Conservation (phyloP, 2,888 invertebrate species). For the Lycaena phlaeas region DNA sequence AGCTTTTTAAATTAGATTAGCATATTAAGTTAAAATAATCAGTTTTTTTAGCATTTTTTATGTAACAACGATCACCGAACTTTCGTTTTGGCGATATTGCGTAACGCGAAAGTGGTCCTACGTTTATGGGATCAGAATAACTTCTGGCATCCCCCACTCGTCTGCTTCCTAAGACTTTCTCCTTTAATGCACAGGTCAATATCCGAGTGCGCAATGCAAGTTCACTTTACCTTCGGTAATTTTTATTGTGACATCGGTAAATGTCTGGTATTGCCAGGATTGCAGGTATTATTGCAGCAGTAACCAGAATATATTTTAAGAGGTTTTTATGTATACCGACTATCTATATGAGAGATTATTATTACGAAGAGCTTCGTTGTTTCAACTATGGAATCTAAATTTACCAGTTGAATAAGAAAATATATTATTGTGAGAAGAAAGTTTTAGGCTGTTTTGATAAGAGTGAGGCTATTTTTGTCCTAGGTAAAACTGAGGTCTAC, state of each 20-base stretch:
- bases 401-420: too few species aligned
- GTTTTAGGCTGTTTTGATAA: too few species aligned
- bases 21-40: neutral
- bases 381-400: too few species aligned
- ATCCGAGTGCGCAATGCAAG: neutral
- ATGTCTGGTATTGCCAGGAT: too few species aligned
- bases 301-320: too few species aligned
- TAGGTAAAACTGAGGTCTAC: too few species aligned
- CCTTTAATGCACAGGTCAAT: conserved; percentile 1
- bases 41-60: neutral
- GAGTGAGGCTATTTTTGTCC: too few species aligned
- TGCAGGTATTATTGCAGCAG: too few species aligned
- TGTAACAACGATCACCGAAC: neutral
- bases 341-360: too few species aligned
- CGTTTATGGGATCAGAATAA: conserved; percentile 4
- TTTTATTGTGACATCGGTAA: too few species aligned
- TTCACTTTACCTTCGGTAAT: neutral
- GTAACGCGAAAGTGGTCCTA: conserved; percentile 6
- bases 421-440: neutral
- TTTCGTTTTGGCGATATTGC: conserved; percentile 2
- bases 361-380: too few species aligned
- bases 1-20: neutral
- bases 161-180: conserved; percentile 3
- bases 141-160: neutral
- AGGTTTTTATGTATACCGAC: too few species aligned